phyloP scores from a whole-genome alignment of 2,888 invertebrate species.

The Polylopha cassiicola region DNA sequence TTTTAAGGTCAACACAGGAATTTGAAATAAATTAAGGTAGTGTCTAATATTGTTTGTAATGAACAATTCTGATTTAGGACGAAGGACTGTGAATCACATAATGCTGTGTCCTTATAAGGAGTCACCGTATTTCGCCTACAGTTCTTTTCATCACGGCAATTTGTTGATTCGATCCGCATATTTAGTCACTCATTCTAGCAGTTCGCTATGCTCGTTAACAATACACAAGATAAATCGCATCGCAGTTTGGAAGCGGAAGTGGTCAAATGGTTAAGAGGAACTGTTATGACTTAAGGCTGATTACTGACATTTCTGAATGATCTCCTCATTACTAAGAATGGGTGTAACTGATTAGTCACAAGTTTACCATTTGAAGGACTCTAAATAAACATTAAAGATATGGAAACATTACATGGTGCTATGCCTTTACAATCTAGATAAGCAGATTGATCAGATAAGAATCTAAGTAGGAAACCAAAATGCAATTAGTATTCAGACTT shows the following conservation, averaged over 20 bases:
- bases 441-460: too few species aligned
- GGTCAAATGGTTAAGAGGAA: constrained; percentile 17
- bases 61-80: constrained; percentile 20
- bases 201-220: constrained; percentile 18
- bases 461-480: too few species aligned
- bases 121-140: constrained; percentile 27
- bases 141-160: constrained; percentile 22
- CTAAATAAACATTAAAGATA: too few species aligned
- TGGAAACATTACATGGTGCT: too few species aligned
- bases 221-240: constrained; percentile 17
- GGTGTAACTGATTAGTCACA: constrained; percentile 6
- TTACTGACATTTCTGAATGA: constrained; percentile 1
- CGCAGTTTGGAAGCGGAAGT: constrained; percentile 19
- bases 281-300: too few species aligned
- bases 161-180: constrained; percentile 24
- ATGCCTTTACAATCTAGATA: too few species aligned
- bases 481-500: too few species aligned
- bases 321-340: constrained; percentile 4
- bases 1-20: too few species aligned
- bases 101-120: constrained; percentile 29
- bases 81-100: constrained; percentile 30
- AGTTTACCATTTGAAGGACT: too few species aligned
- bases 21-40: too few species aligned
- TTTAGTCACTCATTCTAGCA: constrained; percentile 19
- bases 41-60: background rate